These are phyloP conservation scores for Eupithecia abbreviata DNA, from an alignment of 2,888 invertebrate species.

Conservation along the genomic window DNA sequence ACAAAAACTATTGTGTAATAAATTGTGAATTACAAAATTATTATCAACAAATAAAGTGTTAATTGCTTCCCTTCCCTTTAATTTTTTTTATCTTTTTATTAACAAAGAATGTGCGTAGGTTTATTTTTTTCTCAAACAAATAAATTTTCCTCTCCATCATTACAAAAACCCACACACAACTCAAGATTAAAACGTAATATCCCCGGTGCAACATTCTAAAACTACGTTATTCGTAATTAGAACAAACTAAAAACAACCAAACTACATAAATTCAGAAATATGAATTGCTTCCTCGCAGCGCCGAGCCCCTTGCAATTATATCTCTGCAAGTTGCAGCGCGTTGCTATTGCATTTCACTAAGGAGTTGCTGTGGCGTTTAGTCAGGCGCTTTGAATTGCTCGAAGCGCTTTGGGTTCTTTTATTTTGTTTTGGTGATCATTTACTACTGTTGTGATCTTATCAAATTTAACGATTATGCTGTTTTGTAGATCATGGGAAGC, in stretches of 20 bases:
- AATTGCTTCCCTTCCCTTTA: too few relatives aligned
- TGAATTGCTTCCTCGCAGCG: slow-evolving; percentile 19
- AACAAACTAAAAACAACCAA: slow-evolving; percentile 31
- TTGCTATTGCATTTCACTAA: slow-evolving; percentile 45
- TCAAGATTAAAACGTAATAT: background rate
- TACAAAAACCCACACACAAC: slow-evolving; percentile 2
- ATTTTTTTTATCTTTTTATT: too few relatives aligned
- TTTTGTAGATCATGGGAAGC: background rate
- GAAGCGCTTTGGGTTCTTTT: slow-evolving; percentile 23
- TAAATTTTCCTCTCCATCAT: background rate
- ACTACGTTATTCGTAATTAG: slow-evolving; percentile 27
- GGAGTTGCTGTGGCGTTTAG: slow-evolving; percentile 40
- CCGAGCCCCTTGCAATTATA: slow-evolving; percentile 35
- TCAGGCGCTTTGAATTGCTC: slow-evolving; percentile 40
- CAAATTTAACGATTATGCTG: background rate
- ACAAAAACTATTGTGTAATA: too few relatives aligned
- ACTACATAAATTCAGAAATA: slow-evolving; percentile 29
- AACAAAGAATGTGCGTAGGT: too few relatives aligned
- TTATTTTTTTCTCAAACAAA: background rate
- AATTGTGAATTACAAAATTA: too few relatives aligned
- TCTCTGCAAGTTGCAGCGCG: slow-evolving; percentile 34
- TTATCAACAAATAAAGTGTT: too few relatives aligned
- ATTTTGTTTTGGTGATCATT: slow-evolving; percentile 10
- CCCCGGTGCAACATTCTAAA: slow-evolving; percentile 11
- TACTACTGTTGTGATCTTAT: background rate